A percentile compares a stretch with the other conserved stretches of the same genome.
These are phyloP conservation scores for Brenthis hecate DNA, from an alignment of 2,888 invertebrate genomes.

Conservation along the genomic window DNA sequence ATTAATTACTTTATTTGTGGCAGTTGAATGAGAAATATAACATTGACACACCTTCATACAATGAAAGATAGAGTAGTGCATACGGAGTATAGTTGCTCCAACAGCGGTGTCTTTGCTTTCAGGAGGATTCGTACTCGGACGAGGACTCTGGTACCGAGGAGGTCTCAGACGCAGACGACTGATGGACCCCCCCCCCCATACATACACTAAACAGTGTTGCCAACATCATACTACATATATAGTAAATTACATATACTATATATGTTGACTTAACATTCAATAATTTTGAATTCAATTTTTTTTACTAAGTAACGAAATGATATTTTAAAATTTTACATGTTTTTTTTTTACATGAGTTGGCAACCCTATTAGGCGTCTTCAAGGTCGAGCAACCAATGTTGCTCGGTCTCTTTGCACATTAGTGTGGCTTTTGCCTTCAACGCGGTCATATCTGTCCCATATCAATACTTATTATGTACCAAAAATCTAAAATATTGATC, in stretches of 20 bases:
- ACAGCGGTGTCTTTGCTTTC: conserved; percentile 74
- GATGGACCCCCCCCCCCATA: conserved; percentile 54
- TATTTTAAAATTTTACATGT: neutral
- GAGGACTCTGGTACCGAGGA: conserved; percentile 79
- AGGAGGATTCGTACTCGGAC: conserved; percentile 80
- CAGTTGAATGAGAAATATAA: too few species aligned
- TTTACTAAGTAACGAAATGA: conserved; percentile 1
- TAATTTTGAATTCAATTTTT: conserved; percentile 4
- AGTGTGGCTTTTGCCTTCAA: conserved; percentile 39
- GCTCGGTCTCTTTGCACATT: conserved; percentile 31
- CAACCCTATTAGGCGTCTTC: conserved; percentile 30
- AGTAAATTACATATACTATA: conserved; percentile 33
- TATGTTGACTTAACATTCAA: neutral
- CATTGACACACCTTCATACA: too few species aligned
- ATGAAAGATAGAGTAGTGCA: too few species aligned
- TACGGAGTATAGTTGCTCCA: conserved; percentile 52
- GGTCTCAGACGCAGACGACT: conserved; percentile 75
- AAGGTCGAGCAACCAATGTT: conserved; percentile 4
- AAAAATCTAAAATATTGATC: conserved; percentile 16
- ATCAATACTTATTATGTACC: conserved; percentile 50
- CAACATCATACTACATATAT: conserved; percentile 37
- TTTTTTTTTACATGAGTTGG: conserved; percentile 8
- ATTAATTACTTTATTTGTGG: too few species aligned
- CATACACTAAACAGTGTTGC: conserved; percentile 52
- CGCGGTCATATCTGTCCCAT: conserved; percentile 54